Base-by-base conservation (phyloP, 2,113 vertebrate genomes). In the Mesembrinibis cayennensis region DNA sequence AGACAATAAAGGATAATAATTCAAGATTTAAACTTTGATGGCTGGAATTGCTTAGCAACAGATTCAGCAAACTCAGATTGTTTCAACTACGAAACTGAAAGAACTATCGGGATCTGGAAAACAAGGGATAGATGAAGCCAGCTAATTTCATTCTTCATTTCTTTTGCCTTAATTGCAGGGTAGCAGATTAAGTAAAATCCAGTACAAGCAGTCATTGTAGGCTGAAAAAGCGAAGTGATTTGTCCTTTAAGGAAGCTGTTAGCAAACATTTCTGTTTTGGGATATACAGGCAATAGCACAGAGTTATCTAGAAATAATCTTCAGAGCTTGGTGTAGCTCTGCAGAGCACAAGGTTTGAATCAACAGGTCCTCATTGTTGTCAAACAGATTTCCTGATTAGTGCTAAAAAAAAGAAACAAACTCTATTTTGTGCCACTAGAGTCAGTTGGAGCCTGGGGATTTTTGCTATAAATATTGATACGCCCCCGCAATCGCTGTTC, bases 1-100 rank as follows among this genome's bases (percentile, higher is more conserved):
- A 90, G 84, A 80, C 65, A 93, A 82, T 83, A 96, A 80, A 80
- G 9, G 49, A 62, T 90, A 92, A 72, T 65, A 97, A 94, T 90
- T 91, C 82, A 67, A 91, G 62, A 74, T 78, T 94, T 81, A 90
- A 97, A 95, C 55, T 95, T 80, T 38, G 74, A 80, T 73, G 36
- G 40, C 42, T 96, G 90, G 89, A 80, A 97, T 95, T 93, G 93
- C 96, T 95, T 95, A 97, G 96, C 93, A 97, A 95, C 95, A 82
- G 50, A 88, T 88, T 78, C 59, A 80, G 66, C n/a, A 91, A 91
- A 80, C 78, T 74, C 29, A n/a, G 65, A 70, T 59, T 45, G 29
- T 78, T 95, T 95, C 82, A 96, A 5, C 78, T 65, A 26, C 52
- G 71, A 91, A 82, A 85, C 25, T 34, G n/a, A 82, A 95, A 90